Evolutionary conservation across 2,797 vertebrate species (phyloP).

Genomic region (Acanthurus lineatus): DNA sequence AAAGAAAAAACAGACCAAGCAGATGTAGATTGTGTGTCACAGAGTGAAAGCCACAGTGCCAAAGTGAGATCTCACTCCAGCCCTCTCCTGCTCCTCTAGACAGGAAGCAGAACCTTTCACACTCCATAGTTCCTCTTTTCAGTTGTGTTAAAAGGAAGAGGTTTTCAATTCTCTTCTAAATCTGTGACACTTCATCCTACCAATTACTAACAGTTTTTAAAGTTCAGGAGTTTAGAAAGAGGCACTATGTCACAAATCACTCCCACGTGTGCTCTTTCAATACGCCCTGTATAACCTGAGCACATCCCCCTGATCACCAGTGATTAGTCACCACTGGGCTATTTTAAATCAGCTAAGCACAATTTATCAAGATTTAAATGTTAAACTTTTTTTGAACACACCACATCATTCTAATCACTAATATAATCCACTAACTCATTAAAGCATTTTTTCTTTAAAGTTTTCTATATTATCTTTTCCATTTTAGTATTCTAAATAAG

Average conservation of each 20-base stretch:
- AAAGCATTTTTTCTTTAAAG: too few species aligned
- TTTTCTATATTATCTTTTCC: too few species aligned
- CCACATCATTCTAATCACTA: too few species aligned
- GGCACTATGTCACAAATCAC: neutral
- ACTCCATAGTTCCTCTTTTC: slow-evolving; percentile 8
- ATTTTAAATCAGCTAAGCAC: too few species aligned
- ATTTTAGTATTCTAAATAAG: too few species aligned
- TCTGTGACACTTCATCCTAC: neutral
- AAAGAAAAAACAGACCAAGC: neutral
- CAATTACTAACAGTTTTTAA: neutral
- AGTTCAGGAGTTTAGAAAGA: neutral
- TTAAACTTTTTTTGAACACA: too few species aligned
- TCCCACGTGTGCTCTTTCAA: neutral
- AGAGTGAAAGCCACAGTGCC: neutral
- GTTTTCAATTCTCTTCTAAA: slow-evolving; percentile 19
- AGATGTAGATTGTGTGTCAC: neutral
- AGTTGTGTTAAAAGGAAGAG: neutral
- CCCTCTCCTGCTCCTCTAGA: neutral
- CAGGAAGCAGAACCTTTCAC: neutral
- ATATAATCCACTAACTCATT: too few species aligned
- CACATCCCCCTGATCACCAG: too few species aligned
- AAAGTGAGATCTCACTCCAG: slow-evolving; percentile 28
- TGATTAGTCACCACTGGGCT: too few species aligned
- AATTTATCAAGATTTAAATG: too few species aligned
- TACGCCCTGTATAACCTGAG: neutral